Conservation (phyloP, 2,888 invertebrate genomes). For the Abrostola triplasia region DNA sequence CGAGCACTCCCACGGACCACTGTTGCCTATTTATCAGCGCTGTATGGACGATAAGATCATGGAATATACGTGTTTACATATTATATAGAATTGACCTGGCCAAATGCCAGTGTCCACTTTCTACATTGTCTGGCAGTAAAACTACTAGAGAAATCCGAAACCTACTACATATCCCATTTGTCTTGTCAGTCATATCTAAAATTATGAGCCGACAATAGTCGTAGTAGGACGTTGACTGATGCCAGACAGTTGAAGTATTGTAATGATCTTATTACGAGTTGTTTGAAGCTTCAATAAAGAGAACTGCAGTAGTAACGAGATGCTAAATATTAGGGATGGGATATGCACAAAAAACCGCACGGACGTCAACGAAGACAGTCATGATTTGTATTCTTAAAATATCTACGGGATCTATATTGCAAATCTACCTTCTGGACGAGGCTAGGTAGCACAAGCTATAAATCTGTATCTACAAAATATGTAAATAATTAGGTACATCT, state of each 20-base stretch:
- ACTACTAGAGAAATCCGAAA: conserved; percentile 30
- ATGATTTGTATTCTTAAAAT: too few species aligned
- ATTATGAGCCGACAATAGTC: conserved; percentile 36
- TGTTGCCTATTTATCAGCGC: conserved; percentile 26
- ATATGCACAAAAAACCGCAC: too few species aligned
- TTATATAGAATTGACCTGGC: conserved; percentile 37
- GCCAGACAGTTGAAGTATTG: conserved; percentile 23
- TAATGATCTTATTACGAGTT: conserved; percentile 9
- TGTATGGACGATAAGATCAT: conserved; percentile 30
- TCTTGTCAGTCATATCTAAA: conserved; percentile 44
- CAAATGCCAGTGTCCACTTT: conserved; percentile 42
- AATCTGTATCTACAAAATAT: too few species aligned
- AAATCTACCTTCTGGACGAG: too few species aligned
- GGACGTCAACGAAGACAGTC: too few species aligned
- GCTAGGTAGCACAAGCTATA: too few species aligned
- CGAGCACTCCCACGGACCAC: conserved; percentile 9
- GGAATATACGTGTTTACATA: conserved; percentile 32
- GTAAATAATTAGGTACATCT: too few species aligned
- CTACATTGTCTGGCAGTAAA: conserved; percentile 44
- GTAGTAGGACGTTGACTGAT: conserved; percentile 23
- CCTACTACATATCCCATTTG: conserved; percentile 28
- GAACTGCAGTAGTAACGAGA: too few species aligned
- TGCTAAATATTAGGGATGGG: too few species aligned
- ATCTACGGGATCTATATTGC: too few species aligned
- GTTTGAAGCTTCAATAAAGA: too few species aligned